These are phyloP conservation scores for Ciconia boyciana DNA, from an alignment of 2,113 vertebrate species.

Conservation along the genomic window DNA sequence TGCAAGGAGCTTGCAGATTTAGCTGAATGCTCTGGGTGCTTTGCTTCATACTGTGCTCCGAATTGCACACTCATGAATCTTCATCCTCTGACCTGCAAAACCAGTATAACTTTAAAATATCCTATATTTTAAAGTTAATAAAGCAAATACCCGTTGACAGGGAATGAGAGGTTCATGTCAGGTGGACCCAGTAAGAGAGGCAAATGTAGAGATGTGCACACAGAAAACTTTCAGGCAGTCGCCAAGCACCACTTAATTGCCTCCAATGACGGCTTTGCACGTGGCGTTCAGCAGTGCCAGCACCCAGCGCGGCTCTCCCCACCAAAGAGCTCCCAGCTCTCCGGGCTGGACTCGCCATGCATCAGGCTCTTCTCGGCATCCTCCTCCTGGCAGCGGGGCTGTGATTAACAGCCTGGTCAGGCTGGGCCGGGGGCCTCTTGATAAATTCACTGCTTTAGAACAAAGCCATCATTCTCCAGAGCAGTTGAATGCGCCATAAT, in stretches of 20 bases:
- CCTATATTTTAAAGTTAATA: slow-evolving; percentile 9
- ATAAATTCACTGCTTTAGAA: slow-evolving; percentile 72
- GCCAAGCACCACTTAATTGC: neutral
- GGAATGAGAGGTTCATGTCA: neutral
- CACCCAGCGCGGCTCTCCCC: accelerated
- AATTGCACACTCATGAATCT: neutral
- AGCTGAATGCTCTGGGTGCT: neutral
- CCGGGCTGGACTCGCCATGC: neutral
- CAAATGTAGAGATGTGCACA: neutral
- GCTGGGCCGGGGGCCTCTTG: slow-evolving; percentile 45
- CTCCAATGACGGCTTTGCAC: neutral
- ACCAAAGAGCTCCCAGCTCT: neutral
- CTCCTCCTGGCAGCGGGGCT: slow-evolving; percentile 19
- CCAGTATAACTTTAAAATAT: too few species aligned
- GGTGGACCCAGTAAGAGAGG: neutral
- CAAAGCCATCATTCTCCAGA: slow-evolving; percentile 82
- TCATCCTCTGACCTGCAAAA: neutral
- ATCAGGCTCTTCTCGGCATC: slow-evolving; percentile 22
- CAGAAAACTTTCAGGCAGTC: neutral
- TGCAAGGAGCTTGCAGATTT: neutral
- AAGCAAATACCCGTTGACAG: neutral
- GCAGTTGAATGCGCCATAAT: slow-evolving; percentile 67
- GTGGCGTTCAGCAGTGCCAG: neutral
- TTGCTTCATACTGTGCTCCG: neutral
- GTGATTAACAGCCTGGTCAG: slow-evolving; percentile 43